Conservation (phyloP, 2,888 invertebrate species). For the Alcis repandata region DNA sequence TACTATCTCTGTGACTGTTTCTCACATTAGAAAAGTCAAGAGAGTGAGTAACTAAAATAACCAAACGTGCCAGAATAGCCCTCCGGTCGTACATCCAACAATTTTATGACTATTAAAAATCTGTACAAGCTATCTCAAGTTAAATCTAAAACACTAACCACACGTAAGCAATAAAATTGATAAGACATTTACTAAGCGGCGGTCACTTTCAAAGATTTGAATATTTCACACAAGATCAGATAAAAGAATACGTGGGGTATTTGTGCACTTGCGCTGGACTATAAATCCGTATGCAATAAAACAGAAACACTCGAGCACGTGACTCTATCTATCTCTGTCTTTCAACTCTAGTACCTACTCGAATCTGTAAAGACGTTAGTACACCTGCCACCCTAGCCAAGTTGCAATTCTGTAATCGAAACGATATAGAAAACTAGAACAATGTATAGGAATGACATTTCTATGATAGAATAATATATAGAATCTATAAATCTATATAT, state of each 20-base stretch:
- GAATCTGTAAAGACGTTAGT: not conserved
- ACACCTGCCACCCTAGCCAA: not conserved
- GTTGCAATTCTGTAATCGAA: too few species aligned
- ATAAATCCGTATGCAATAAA: constrained; percentile 78
- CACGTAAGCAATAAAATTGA: constrained; percentile 33
- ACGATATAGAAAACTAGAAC: too few species aligned
- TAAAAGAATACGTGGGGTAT: constrained; percentile 60
- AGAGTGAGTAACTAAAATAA: too few species aligned
- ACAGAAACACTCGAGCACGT: constrained; percentile 55
- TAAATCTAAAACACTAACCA: constrained; percentile 6
- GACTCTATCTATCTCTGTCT: constrained; percentile 29
- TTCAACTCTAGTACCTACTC: not conserved
- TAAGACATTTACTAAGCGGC: constrained; percentile 33
- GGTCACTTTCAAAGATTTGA: constrained; percentile 37
- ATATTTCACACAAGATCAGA: constrained; percentile 45
- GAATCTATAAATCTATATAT: too few species aligned
- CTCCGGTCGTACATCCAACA: not conserved
- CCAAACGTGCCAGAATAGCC: too few species aligned
- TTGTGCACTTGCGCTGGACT: constrained; percentile 67
- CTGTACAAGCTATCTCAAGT: not conserved
- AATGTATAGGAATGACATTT: too few species aligned
- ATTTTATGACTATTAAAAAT: not conserved
- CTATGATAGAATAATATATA: too few species aligned
- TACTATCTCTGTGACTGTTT: too few species aligned
- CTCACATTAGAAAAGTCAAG: too few species aligned